Evolutionary conservation across 2,113 vertebrate genomes (phyloP), one percentile per base, ranked within the genome.

Genomic region (Coptodon bakossiorum): DNA sequence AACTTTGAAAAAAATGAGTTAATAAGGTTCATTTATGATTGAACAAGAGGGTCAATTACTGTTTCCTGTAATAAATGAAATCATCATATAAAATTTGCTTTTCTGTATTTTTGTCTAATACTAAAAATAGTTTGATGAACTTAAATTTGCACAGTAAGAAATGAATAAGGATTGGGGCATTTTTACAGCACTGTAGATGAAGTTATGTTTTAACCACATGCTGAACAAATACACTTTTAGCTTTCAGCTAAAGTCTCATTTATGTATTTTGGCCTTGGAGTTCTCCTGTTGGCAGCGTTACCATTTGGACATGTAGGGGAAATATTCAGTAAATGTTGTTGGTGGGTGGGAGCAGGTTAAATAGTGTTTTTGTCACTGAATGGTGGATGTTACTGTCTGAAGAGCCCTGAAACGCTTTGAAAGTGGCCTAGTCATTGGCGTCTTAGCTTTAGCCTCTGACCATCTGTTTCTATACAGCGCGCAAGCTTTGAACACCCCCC

Each of bases 401-500:
- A 56, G 90, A 90, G 81, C 57, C 12, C 16, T 83, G 76, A 52
- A 78, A 86, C 63, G 61, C 81, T 90, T 87, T 91, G 84, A 86
- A 90, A 87, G 82, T 88, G 88, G 56, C 80, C 88, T 82, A 36
- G 81, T 88, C 86, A 19, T 11, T 87, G 79, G 80, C 85, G 85
- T 91, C 81, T 90, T 90, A 91, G 87, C 91, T 79, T 73, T 87
- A 90, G 90, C 93, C 59, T 85, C 53, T 36, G 87, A 66, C 90
- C 91, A 95, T 95, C 91, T 95, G 91, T 87, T 90, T 93, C 89
- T 61, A 63, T 71, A 88, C 40, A 68, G 89, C 88, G 34, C 29
- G 85, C 36, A 31, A 54, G 73, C 86, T 85, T 86, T 85, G 61
- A 80, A 78, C 2, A 1, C 17, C 14, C 53, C 24, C 48, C 38